phyloP scores from a whole-genome alignment of 2,113 vertebrate genomes.

The Indicator maculatus region DNA sequence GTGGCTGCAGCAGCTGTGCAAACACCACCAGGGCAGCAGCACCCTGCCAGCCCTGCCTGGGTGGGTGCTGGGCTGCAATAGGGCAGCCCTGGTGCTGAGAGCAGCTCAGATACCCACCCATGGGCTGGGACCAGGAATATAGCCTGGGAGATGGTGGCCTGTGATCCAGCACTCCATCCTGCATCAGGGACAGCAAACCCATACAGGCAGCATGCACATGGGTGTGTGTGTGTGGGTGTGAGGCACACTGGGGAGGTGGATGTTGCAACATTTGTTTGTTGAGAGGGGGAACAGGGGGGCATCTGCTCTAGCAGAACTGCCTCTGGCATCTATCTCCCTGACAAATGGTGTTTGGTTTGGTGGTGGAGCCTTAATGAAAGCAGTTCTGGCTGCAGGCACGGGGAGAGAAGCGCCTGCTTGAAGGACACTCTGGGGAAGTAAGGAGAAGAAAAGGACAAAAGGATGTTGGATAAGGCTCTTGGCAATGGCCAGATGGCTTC shows the following conservation, averaged over 20 bases:
- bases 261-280: not conserved
- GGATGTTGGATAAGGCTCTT: accelerated
- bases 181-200: accelerated
- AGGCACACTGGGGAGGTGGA: accelerated
- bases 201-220: accelerated
- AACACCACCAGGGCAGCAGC: not conserved
- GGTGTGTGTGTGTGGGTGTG: not conserved
- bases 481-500: not conserved
- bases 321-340: not conserved
- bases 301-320: not conserved
- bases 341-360: conserved; percentile 38
- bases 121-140: accelerated
- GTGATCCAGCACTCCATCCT: not conserved
- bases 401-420: not conserved
- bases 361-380: conserved; percentile 3
- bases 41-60: not conserved
- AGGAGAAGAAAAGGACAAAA: not conserved
- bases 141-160: not conserved
- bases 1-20: not conserved
- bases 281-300: not conserved
- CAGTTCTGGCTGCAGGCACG: not conserved
- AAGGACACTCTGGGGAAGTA: not conserved
- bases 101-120: accelerated
- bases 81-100: not conserved
- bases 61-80: not conserved